Evolutionary conservation across 1,140 invertebrate species (phyloP).

Genomic region (Dreissena polymorpha): DNA sequence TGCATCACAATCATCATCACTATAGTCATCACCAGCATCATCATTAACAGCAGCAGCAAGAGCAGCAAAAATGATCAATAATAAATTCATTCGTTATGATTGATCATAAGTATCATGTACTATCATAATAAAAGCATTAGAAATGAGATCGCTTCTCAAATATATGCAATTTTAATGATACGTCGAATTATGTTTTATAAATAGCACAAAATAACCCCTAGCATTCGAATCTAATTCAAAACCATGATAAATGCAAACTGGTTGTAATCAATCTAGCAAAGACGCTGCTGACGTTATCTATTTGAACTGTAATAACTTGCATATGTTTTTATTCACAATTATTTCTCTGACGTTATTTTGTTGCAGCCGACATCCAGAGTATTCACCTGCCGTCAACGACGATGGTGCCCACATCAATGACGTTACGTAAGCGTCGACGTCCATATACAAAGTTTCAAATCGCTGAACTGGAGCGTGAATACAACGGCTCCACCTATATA

Average conservation of each 20-base stretch:
- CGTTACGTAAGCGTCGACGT: slow-evolving; percentile 88
- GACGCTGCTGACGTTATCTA: no score
- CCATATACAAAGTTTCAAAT: slow-evolving; percentile 98
- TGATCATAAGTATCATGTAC: not conserved
- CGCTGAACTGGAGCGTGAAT: slow-evolving; percentile 95
- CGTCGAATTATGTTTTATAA: no score
- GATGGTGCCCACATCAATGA: slow-evolving; percentile 73
- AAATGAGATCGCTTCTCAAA: no score
- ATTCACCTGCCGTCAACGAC: slow-evolving; percentile 76
- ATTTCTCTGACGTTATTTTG: no score
- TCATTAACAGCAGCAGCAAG: not conserved
- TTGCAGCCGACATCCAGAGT: not conserved
- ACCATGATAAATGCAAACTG: no score
- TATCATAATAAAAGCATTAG: not conserved
- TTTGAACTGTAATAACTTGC: no score
- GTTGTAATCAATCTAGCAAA: no score
- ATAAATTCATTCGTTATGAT: not conserved
- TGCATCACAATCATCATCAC: not conserved
- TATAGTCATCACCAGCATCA: not conserved
- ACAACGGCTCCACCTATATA: slow-evolving; percentile 97
- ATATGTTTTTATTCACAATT: no score
- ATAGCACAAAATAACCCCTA: no score
- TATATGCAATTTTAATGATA: no score
- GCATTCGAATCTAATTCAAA: no score
- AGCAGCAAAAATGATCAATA: not conserved